Evolutionary conservation across 1,140 invertebrate genomes (phyloP), one percentile per base, ranked within the genome.

Genomic region (Scylla paramamosain): DNA sequence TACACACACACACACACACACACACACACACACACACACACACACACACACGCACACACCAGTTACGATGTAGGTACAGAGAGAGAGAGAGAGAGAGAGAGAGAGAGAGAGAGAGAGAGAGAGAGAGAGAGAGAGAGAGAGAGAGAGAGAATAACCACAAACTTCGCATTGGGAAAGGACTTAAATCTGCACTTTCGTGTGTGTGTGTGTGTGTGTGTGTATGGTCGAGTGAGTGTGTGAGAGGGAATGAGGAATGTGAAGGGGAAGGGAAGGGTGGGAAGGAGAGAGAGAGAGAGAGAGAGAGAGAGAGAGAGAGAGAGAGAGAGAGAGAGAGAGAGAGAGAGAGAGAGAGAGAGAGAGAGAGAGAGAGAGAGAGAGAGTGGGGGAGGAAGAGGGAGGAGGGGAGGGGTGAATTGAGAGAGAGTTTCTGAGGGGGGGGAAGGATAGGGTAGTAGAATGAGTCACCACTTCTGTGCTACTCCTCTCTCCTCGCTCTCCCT

Each of bases 81-180:
- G 67, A 77, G 67, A 77, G 67, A 77, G 67, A 77, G 67, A 77
- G 67, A 77, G 67, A 77, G 67, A 77, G 67, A 77, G 67, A 77
- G 67, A 77, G 67, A 77, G 67, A 77, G 67, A 77, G 67, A 77
- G 67, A 77, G 67, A 77, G 67, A 77, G 67, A 77, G 67, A 77
- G 67, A 59, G 52, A 59, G 52, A 59, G 52, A 59, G 52, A 59
- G 52, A 59, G 52, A 59, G 52, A 59, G 52, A 59, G 52, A 59
- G 52, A 59, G 52, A 59, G 52, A 59, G 52, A 59, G 52, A 59
- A 14, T 59, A 39, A 39, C 39, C 52, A 59, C 52, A 59, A 59
- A 14, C 52, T 59, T 59, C 52, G 16, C 52, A 20, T 59, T 59
- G 52, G 52, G 52, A 59, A 59, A 59, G 52, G 52, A 20, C 52